A percentile compares a stretch with the other conserved stretches of the same genome.
These are phyloP conservation scores for Eristalis arbustorum DNA, from an alignment of 2,888 invertebrate genomes.

Conservation along the genomic window DNA sequence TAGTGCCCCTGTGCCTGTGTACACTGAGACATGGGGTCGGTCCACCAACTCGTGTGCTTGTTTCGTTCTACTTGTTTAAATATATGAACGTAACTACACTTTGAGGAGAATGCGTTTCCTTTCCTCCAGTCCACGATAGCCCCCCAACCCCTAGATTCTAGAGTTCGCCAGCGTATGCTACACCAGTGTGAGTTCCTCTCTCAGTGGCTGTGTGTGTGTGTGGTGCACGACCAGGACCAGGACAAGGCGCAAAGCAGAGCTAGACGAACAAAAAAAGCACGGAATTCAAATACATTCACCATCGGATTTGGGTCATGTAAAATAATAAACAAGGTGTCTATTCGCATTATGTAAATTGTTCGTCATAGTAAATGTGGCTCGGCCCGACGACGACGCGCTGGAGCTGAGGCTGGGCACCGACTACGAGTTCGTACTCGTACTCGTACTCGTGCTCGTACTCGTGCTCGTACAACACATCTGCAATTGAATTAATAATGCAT, in stretches of 20 bases:
- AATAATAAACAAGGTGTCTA: conserved; percentile 67
- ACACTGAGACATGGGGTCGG: conserved; percentile 11
- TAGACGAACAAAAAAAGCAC: conserved; percentile 43
- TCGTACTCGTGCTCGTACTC: background rate
- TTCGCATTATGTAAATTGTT: conserved; percentile 66
- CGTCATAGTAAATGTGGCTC: conserved; percentile 43
- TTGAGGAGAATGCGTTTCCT: conserved; percentile 52
- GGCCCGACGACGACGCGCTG: background rate
- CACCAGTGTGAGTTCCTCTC: conserved; percentile 25
- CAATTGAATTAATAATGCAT: conserved; percentile 56
- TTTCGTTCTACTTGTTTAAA: conserved; percentile 52
- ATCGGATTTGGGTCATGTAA: conserved; percentile 66
- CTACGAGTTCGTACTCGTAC: background rate
- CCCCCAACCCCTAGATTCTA: background rate
- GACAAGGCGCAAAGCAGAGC: conserved; percentile 16
- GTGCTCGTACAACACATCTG: conserved; percentile 25
- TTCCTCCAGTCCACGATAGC: conserved; percentile 2
- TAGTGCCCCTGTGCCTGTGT: conserved; percentile 34
- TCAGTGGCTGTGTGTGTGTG: background rate
- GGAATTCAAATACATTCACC: conserved; percentile 55
- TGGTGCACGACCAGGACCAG: conserved; percentile 10
- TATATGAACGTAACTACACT: conserved; percentile 40
- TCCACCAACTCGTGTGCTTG: conserved; percentile 45
- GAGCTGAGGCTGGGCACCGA: conserved; percentile 10
- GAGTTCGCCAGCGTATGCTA: conserved; percentile 6